Percentiles rank a stretch among this genome's conserved stretches.
Conservation (phyloP, 2,113 vertebrate genomes). For the Anseranas semipalmata region DNA sequence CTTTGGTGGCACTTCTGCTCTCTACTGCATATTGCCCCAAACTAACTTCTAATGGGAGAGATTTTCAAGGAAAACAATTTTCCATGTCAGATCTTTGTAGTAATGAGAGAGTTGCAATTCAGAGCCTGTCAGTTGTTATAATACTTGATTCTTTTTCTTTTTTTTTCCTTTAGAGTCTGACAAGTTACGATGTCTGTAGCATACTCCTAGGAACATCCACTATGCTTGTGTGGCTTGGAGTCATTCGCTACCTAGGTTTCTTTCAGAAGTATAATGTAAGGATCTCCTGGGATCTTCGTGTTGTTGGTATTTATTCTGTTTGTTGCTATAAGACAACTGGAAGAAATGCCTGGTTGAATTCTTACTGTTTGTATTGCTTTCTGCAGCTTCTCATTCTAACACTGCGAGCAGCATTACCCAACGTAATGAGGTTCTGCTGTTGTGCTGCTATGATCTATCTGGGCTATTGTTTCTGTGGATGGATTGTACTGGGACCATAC, state of each 20-base stretch:
- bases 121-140: background rate
- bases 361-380: conserved; percentile 68
- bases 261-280: conserved; percentile 97
- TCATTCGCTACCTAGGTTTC: conserved; percentile 93
- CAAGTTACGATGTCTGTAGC: conserved; percentile 92
- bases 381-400: conserved; percentile 84
- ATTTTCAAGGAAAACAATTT: background rate
- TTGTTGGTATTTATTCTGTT: conserved; percentile 57
- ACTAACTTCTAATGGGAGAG: background rate
- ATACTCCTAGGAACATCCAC: conserved; percentile 92
- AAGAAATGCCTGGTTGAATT: background rate
- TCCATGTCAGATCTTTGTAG: background rate
- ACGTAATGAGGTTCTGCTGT: conserved; percentile 89
- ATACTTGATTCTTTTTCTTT: background rate
- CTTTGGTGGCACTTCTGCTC: background rate
- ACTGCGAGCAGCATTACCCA: conserved; percentile 88
- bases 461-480: conserved; percentile 96
- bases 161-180: conserved; percentile 80
- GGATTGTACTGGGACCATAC: conserved; percentile 95
- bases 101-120: background rate
- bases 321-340: background rate
- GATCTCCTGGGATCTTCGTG: background rate
- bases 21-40: background rate
- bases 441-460: conserved; percentile 96
- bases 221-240: conserved; percentile 92